These are phyloP conservation scores for Serranus cabrilla DNA, from an alignment of 2,797 vertebrate genomes.

Conservation along the genomic window DNA sequence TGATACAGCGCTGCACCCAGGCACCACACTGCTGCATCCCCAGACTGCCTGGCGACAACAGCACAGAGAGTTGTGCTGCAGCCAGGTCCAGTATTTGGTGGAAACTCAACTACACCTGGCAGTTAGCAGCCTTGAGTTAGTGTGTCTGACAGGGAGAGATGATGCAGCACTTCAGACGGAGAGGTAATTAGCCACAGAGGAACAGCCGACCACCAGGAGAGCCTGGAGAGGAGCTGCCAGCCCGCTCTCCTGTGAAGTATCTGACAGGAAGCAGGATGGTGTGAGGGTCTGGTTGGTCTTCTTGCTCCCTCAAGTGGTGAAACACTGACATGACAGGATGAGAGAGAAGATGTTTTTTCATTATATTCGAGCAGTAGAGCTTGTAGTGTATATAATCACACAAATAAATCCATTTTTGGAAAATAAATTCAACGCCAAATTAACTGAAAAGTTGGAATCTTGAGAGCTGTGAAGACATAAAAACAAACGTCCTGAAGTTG, in stretches of 20 bases:
- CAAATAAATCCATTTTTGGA: background rate
- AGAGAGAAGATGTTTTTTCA: background rate
- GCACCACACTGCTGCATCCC: slow-evolving; percentile 2
- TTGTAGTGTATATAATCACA: background rate
- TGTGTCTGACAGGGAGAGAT: slow-evolving; percentile 58
- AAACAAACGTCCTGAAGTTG: slow-evolving; percentile 22
- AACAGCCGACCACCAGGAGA: slow-evolving; percentile 46
- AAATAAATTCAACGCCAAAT: background rate
- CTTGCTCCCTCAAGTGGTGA: slow-evolving; percentile 73
- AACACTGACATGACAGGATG: slow-evolving; percentile 28
- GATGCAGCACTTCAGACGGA: slow-evolving; percentile 60
- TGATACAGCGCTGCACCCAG: slow-evolving; percentile 19
- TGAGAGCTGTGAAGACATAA: background rate
- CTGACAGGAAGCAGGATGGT: background rate
- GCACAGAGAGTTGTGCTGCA: background rate
- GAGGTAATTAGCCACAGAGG: slow-evolving; percentile 69
- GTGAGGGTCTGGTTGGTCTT: slow-evolving; percentile 49
- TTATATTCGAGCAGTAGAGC: background rate
- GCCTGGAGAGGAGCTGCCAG: slow-evolving; percentile 29
- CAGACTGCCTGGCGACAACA: slow-evolving; percentile 43
- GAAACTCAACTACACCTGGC: slow-evolving; percentile 26
- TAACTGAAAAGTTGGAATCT: background rate
- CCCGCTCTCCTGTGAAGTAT: background rate
- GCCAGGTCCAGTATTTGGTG: slow-evolving; percentile 28
- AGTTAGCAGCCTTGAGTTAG: slow-evolving; percentile 41